phyloP scores from a whole-genome alignment of 2,113 vertebrate species.

The Brachyhypopomus gauderio region DNA sequence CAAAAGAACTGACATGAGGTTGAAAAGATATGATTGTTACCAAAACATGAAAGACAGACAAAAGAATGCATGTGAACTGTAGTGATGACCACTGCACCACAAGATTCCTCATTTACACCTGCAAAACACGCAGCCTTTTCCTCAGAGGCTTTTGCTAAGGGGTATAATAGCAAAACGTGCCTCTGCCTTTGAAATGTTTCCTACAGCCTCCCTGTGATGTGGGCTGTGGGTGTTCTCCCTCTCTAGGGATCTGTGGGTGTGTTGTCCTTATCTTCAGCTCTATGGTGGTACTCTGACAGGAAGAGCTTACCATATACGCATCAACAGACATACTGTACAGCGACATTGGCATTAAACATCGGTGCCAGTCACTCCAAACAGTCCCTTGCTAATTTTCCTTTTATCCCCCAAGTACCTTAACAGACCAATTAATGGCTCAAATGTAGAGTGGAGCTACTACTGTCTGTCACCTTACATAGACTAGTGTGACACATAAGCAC shows the following conservation, averaged over 20 bases:
- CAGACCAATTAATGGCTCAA: slow-evolving; percentile 53
- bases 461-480: slow-evolving; percentile 58
- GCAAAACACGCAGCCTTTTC: slow-evolving; percentile 59
- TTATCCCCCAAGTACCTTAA: slow-evolving; percentile 4
- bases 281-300: background rate
- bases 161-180: slow-evolving; percentile 32
- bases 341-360: slow-evolving; percentile 10
- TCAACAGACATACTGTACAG: background rate
- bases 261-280: slow-evolving; percentile 11
- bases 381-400: background rate
- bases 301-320: background rate
- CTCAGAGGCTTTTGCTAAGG: slow-evolving; percentile 46
- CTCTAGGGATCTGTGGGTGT: slow-evolving; percentile 8
- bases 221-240: background rate
- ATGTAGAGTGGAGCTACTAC: slow-evolving; percentile 58
- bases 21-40: background rate
- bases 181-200: slow-evolving; percentile 37
- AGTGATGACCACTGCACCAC: slow-evolving; percentile 56
- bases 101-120: slow-evolving; percentile 69
- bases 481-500: slow-evolving; percentile 61
- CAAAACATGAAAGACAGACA: slow-evolving; percentile 41
- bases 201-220: slow-evolving; percentile 14
- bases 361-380: slow-evolving; percentile 3
- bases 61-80: slow-evolving; percentile 45
- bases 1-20: background rate